Base-by-base conservation (phyloP, 2,113 vertebrate species). In the Cricetomys ansorgei region DNA sequence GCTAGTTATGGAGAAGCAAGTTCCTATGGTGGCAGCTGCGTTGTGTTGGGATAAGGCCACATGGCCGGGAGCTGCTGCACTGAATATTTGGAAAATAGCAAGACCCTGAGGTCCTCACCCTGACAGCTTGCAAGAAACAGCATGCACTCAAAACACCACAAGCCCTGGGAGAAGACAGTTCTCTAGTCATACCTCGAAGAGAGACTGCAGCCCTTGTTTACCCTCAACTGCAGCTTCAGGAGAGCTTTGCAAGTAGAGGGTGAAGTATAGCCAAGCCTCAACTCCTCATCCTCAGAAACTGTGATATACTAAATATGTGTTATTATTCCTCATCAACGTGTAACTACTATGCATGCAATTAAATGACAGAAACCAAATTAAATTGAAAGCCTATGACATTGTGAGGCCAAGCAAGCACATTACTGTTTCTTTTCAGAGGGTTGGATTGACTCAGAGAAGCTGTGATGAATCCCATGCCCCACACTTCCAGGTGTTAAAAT, bases 341-440 rank as follows among this genome's bases (percentile, higher is more conserved):
- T 55, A 73, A 31, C 69, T 89, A 79, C 11, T 13, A 55, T 8
- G 2, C 3, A 0, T 65, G 19, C 10, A 95, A 65, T 55, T 34
- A 72, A 27, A 29, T 65, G 48, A 43, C 12, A 75, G 89, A 85
- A 93, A 62, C 2, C 45, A 95, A 92, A 76, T 91, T 90, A 19
- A 69, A 1, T 0, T 31, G 37, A 70, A 81, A 88, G 3, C 21
- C 55, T 37, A 40, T 31, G 37, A 75, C 11, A 80, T 72, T 65
- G n/a, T n/a, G 34, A 92, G 65, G 34, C 45, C 40, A 84, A 86
- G 59, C n/a, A 76, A 77, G 55, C 19, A 59, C 3, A 3, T 31
- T 11, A 57, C 12, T 43, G 7, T 69, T n/a, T 92, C 40, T 40
- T 86, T 80, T 45, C 19, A 34, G 37, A 85, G 48, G 13, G 6